Percentiles rank a stretch among this genome's conserved stretches.
phyloP scores from a whole-genome alignment of 2,888 invertebrate species.

The Malacosoma neustria region DNA sequence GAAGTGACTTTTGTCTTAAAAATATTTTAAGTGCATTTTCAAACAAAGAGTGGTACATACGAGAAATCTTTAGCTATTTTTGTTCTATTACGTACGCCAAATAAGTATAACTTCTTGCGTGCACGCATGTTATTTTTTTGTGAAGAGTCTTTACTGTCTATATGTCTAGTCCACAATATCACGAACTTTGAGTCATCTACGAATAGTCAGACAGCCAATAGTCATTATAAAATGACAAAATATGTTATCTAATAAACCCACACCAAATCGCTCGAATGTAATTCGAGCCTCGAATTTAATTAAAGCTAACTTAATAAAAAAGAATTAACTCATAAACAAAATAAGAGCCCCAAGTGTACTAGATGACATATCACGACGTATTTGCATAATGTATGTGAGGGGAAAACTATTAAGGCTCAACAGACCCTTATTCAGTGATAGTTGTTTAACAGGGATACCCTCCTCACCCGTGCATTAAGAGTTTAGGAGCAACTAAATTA shows the following conservation, averaged over 20 bases:
- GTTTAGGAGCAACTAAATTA: conserved; percentile 69
- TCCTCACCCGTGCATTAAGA: not conserved
- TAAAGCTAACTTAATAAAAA: conserved; percentile 72
- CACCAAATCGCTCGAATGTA: not conserved
- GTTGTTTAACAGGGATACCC: conserved; percentile 50
- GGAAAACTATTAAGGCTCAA: conserved; percentile 67
- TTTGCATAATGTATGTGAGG: conserved; percentile 72
- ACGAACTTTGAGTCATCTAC: too few species aligned
- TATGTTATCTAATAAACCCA: not conserved
- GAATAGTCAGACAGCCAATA: too few species aligned
- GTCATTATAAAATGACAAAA: too few species aligned
- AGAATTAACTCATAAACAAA: conserved; percentile 67
- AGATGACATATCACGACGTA: conserved; percentile 70
- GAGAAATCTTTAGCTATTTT: too few species aligned
- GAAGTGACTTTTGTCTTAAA: too few species aligned
- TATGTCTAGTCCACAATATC: too few species aligned
- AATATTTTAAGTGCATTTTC: too few species aligned
- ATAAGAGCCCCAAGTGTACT: conserved; percentile 70
- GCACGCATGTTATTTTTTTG: too few species aligned
- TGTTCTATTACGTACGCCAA: too few species aligned
- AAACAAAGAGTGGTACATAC: too few species aligned
- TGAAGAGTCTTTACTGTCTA: too few species aligned
- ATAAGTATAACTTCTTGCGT: too few species aligned
- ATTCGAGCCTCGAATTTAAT: conserved; percentile 66
- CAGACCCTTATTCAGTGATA: conserved; percentile 53